A percentile compares a stretch with the other conserved stretches of the same genome.
Conservation (phyloP, 2,797 vertebrate genomes). For the Poeciliopsis paucimaculata region DNA sequence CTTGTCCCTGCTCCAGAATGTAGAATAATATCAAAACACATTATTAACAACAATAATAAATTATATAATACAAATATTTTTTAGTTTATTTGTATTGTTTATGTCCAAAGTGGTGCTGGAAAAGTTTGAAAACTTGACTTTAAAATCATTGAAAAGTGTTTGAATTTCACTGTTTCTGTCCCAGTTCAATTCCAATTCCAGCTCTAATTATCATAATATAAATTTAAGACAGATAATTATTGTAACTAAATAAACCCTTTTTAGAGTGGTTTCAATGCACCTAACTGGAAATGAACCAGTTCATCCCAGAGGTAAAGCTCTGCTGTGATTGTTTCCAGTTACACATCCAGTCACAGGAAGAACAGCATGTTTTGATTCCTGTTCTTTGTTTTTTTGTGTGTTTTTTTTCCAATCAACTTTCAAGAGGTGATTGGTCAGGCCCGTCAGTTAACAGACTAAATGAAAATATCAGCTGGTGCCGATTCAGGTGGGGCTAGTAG, state of each 20-base stretch:
- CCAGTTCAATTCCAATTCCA: background rate
- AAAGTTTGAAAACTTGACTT: background rate
- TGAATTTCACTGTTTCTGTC: too few species aligned
- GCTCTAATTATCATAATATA: background rate
- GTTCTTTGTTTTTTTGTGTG: constrained; percentile 1
- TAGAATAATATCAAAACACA: too few species aligned
- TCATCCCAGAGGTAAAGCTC: constrained; percentile 13
- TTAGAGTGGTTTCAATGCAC: background rate
- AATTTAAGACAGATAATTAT: background rate
- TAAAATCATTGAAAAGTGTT: too few species aligned
- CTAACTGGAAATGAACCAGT: constrained; percentile 2
- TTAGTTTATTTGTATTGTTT: background rate
- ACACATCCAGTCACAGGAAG: constrained; percentile 31
- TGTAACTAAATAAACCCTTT: background rate
- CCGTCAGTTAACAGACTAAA: constrained; percentile 28
- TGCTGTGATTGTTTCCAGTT: constrained; percentile 24
- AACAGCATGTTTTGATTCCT: constrained; percentile 44
- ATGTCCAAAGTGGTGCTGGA: too few species aligned
- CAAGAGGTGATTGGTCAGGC: constrained; percentile 46
- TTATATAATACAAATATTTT: too few species aligned
- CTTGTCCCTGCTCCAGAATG: too few species aligned
- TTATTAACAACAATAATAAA: too few species aligned
- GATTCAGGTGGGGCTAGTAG: constrained; percentile 10
- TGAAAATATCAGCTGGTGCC: constrained; percentile 8
- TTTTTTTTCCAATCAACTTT: background rate